Percentiles rank a stretch among this genome's conserved stretches.
phyloP scores from a whole-genome alignment of 35 echinoderm and acorn worm species.

The Heliocidaris tuberculata region DNA sequence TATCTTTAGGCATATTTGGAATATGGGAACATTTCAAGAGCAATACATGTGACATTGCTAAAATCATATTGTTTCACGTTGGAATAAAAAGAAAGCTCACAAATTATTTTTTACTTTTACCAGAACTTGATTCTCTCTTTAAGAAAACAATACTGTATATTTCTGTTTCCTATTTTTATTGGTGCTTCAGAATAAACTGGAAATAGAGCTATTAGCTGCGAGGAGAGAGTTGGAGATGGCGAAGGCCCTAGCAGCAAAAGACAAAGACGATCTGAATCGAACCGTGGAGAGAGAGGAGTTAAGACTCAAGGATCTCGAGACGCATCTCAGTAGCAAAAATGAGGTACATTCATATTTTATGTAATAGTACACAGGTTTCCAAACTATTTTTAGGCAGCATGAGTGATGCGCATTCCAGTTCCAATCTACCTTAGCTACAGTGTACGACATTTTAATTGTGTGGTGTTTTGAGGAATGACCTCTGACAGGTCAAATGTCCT shows the following conservation, averaged over 20 bases:
- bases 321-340: conserved; percentile 63
- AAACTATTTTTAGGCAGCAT: no score
- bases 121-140: not conserved
- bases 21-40: no score
- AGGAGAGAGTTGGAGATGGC: conserved; percentile 68
- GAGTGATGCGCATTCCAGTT: no score
- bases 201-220: conserved; percentile 58
- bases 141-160: not conserved
- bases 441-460: no score
- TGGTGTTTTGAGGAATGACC: no score
- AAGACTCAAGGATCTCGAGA: conserved; percentile 65
- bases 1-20: no score
- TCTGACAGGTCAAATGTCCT: no score
- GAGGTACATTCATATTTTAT: conserved; percentile 52
- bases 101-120: not conserved
- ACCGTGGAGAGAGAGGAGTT: conserved; percentile 69
- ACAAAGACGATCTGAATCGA: conserved; percentile 67
- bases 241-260: conserved; percentile 43
- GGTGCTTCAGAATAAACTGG: conserved; percentile 51
- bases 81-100: no score
- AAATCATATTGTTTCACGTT: no score
- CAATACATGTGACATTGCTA: no score
- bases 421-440: no score
- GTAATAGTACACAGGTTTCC: no score
- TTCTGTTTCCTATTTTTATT: not conserved